Conservation (phyloP, 2,797 vertebrate species). For the Cuniculus paca region DNA sequence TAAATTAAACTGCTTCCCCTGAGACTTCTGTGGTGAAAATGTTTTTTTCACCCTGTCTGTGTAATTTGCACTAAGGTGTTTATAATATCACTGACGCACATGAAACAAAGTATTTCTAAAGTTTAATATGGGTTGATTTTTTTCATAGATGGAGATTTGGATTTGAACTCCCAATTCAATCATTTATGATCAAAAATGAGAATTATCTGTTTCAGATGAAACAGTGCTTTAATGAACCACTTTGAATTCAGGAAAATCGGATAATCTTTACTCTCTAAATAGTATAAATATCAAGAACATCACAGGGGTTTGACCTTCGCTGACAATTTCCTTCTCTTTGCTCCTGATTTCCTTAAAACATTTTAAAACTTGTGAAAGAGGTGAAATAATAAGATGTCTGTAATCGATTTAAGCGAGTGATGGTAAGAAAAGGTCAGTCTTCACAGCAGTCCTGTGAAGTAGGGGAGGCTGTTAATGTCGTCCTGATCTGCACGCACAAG, state of each 20-base stretch:
- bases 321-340: conserved; percentile 56
- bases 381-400: conserved; percentile 48
- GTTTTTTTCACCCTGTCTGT: neutral
- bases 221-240: neutral
- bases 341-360: conserved; percentile 54
- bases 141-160: conserved; percentile 35
- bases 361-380: conserved; percentile 40
- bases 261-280: conserved; percentile 61
- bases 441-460: conserved; percentile 39
- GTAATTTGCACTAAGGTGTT: conserved; percentile 44
- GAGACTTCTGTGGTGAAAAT: conserved; percentile 39
- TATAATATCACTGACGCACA: conserved; percentile 40
- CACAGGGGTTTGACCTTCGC: neutral
- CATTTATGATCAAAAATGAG: conserved; percentile 16
- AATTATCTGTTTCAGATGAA: conserved; percentile 53
- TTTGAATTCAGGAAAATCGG: conserved; percentile 64
- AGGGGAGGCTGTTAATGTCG: conserved; percentile 20
- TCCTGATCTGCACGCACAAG: conserved; percentile 50
- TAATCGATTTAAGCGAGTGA: conserved; percentile 60
- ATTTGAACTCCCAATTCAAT: conserved; percentile 33
- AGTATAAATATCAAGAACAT: conserved; percentile 46
- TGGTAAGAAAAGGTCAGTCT: conserved; percentile 43
- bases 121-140: conserved; percentile 25
- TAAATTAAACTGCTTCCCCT: conserved; percentile 46
- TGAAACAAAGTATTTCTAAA: conserved; percentile 34